Evolutionary conservation across 2,888 invertebrate species (phyloP), one percentile per base, ranked within the genome.

Genomic region (Siphlonurus alternatus): DNA sequence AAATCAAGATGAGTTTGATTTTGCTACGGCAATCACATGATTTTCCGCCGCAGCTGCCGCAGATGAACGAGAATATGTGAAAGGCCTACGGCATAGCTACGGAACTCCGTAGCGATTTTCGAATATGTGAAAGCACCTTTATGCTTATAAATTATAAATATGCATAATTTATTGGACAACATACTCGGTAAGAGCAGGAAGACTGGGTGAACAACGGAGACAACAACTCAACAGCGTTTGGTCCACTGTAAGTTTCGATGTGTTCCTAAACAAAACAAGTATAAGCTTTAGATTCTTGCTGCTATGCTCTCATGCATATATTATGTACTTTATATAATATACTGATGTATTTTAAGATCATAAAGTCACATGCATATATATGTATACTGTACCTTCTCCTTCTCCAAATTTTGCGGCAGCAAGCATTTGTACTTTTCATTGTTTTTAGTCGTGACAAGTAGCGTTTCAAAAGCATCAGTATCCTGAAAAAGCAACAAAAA

Each of bases 391-490:
- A 72, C 73, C 69, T 71, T 71, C 64, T 70, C 70, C 53, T 71
- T 71, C 61, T 74, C 74, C 60, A 71, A 70, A 7, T 85, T 76
- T 66, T 85, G 83, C 15, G 94, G 94, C 69, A 95, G 78, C 10
- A 82, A 77, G 73, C 96, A 96, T 65, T 85, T 82, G 74, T 93
- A 96, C 69, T 84, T 82, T 73, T 96, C 95, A 71, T 89, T 84
- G 67, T 88, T 84, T 19, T 83, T 80, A 18, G 92, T 89, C 63
- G 81, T 84, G 63, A 93, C 83, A 67, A 83, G 76, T 64, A 91
- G 76, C 15, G 83, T 76, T 70, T 89, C 86, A 66, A 76, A 22
- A 5, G n/a, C 76, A 65, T 78, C 74, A 22, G 69, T 64, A 53
- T 69, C 68, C 67, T 69, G 19, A 62, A 66, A 62, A 56, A 20